Evolutionary conservation across 2,797 vertebrate genomes (phyloP), one percentile per base, ranked within the genome.

Genomic region (Danio kyathit): DNA sequence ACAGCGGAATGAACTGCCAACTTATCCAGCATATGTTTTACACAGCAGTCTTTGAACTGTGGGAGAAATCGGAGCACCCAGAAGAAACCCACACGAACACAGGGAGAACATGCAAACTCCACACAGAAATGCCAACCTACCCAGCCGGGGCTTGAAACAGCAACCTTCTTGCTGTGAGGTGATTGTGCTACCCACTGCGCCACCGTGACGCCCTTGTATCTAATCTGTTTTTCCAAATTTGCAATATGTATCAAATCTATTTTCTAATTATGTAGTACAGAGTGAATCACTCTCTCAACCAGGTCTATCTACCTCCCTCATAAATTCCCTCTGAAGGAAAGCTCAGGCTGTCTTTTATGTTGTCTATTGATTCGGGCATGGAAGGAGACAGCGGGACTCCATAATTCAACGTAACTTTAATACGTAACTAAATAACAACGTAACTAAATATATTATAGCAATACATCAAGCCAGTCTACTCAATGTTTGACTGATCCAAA

Each of bases 311-410:
- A 76, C 12, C 43, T 61, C 41, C 77, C 59, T 19, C 82, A 72
- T 63, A 48, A 51, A 81, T 81, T 79, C 59, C 74, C 46, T 84
- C 75, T 82, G 71, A 86, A 74, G 79, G 74, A 75, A 79, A 61
- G 51, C 79, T 38, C 64, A 85, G 81, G 60, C 77, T 48, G 49
- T 82, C 52, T 80, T 84, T 84, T 69, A 86, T 80, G 44, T 67
- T 65, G 14, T 83, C 54, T 88, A 90, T 89, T 88, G 89, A 90
- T 91, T 87, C 81, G 85, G 85, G 83, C 86, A 81, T 17, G 12
- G n/a, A 70, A 56, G 17, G 12, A 49, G 80, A 80, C 44, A 44
- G 75, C 61, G 49, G 21, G 46, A 51, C 61, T 64, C 59, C 69
- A 76, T 82, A 80, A 80, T 81, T 77, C 56, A 65, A 43, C 73